Conservation (phyloP, 2,888 invertebrate species). For the Leucophenga montana region DNA sequence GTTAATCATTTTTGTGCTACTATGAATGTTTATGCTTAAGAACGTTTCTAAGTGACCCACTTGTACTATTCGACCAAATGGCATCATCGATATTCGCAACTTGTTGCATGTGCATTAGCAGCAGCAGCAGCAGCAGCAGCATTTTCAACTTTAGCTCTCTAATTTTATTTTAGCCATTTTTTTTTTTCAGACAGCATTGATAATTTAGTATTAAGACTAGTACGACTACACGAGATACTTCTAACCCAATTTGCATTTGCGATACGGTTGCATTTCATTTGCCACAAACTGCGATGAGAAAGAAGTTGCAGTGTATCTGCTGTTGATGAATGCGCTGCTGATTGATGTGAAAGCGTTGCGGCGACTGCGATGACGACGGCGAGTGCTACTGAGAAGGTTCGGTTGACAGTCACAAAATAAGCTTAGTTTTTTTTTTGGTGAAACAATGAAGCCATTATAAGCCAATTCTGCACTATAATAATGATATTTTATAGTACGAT, state of each 20-base stretch:
- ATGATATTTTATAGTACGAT: no score
- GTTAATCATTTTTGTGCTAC: slow-evolving; percentile 1
- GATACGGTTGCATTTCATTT: slow-evolving; percentile 3
- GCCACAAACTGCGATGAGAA: slow-evolving; percentile 1
- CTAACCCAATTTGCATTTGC: slow-evolving; percentile 24
- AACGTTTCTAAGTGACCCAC: slow-evolving; percentile 9
- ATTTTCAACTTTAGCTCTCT: no score
- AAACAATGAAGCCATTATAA: slow-evolving; percentile 20
- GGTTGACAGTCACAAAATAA: not conserved
- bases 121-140: no score
- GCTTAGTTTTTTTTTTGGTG: not conserved
- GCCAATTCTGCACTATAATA: no score
- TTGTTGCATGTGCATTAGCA: no score
- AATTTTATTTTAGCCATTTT: no score
- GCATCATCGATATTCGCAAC: no score
- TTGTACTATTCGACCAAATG: not conserved
- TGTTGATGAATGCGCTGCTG: not conserved
- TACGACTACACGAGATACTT: not conserved
- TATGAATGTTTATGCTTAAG: no score
- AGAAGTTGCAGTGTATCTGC: slow-evolving; percentile 14
- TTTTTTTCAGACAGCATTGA: no score
- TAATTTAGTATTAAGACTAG: no score
- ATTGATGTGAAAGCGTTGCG: slow-evolving; percentile 16
- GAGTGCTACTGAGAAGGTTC: not conserved
- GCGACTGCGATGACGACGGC: not conserved